Evolutionary conservation across 2,113 vertebrate species (phyloP), one percentile per base, ranked within the genome.

Genomic region (Azemiops feae): DNA sequence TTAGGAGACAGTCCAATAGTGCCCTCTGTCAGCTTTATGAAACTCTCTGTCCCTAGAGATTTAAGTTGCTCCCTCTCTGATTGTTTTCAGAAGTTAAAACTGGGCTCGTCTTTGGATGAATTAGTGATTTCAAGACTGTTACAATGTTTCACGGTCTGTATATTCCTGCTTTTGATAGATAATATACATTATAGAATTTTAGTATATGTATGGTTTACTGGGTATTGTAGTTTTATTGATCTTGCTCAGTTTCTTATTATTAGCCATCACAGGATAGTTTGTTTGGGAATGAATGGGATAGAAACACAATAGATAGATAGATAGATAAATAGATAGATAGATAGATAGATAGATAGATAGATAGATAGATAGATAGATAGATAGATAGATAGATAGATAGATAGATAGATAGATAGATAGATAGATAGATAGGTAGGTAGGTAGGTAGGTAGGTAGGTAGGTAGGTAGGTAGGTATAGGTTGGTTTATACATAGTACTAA

Each of bases 371-470:
- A 47, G 45, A 1, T 45, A 43, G 43, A 0, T 45, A 45, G 45
- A 0, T 45, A 45, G 45, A 0, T 45, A 47, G 6, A 1, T 47
- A 47, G 6, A 1, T 47, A 47, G 6, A 1, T 47, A 50, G 1
- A 0, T 50, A 9, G 7, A 1, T 50, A 50, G 7, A 0, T 50
- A 9, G 47, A 1, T 50, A 47, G 45, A 3, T 45, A 45, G 45
- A 3, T 45, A 45, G 45, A 3, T 45, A 45, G 3, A 45, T 45
- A 43, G 47, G 1, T 50, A 47, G 45, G 4, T 45, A 45, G 45
- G 4, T 45, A 45, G 45, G 4, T 45, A 45, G 3, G 43, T 45
- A 45, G 3, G 43, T 45, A 47, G 4, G 45, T 47, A 47, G 4
- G 45, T 47, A 5, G 4, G 45, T 47, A 47, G 4, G 45, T 47